Conservation (phyloP, 1,140 invertebrate species). For the Melanaphis sacchari region DNA sequence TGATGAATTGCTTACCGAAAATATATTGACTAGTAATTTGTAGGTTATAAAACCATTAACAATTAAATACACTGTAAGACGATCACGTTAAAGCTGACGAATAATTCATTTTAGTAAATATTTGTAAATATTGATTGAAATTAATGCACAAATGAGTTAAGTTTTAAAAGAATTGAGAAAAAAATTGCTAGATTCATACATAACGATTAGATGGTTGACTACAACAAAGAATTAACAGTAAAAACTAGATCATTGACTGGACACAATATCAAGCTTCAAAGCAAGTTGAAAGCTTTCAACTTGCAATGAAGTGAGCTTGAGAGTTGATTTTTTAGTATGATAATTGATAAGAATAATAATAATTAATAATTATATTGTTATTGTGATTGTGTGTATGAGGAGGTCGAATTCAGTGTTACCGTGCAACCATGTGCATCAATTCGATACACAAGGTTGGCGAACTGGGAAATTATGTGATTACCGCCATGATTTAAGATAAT, state of each 20-base stretch:
- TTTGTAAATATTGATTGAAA: not conserved
- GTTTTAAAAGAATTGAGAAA: slow-evolving; percentile 3
- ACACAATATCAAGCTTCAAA: too few relatives aligned
- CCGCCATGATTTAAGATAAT: too few relatives aligned
- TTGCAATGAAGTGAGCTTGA: not conserved
- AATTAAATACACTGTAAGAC: not conserved
- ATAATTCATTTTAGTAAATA: not conserved
- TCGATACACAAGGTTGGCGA: not conserved
- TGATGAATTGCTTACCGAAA: not conserved
- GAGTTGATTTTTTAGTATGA: too few relatives aligned
- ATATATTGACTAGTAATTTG: not conserved
- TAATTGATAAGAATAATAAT: not conserved
- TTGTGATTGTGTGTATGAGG: not conserved
- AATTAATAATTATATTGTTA: not conserved
- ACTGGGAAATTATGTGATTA: not conserved
- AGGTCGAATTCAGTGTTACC: not conserved
- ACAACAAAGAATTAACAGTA: not conserved
- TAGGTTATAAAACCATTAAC: not conserved
- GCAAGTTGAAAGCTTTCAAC: not conserved
- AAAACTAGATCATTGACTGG: not conserved
- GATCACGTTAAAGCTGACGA: not conserved
- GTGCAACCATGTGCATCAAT: too few relatives aligned
- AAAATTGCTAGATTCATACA: not conserved
- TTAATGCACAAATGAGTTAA: not conserved
- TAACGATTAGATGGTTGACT: not conserved